These are phyloP conservation scores for Microplitis deprimator DNA, from an alignment of 2,888 invertebrate species.

Conservation along the genomic window DNA sequence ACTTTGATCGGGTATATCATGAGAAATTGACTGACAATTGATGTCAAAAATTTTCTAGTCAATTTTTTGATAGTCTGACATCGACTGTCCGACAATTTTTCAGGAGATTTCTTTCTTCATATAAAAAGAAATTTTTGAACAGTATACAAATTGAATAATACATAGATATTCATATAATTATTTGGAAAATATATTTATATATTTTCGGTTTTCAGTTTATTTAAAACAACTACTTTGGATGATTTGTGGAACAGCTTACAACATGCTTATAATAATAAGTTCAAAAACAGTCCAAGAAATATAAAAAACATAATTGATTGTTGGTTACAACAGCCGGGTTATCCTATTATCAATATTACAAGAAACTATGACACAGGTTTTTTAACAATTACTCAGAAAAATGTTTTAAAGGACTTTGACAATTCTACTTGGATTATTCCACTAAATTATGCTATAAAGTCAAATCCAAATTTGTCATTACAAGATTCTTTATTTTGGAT, in stretches of 20 bases:
- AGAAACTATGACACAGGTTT: slow-evolving; percentile 37
- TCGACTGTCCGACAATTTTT: too few species aligned
- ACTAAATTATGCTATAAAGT: slow-evolving; percentile 57
- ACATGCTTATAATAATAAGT: slow-evolving; percentile 33
- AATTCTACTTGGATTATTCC: slow-evolving; percentile 62
- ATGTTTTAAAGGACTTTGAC: not conserved
- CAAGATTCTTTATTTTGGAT: slow-evolving; percentile 75
- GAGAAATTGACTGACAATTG: too few species aligned
- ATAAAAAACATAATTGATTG: not conserved
- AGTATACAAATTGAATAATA: too few species aligned
- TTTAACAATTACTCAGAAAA: slow-evolving; percentile 48
- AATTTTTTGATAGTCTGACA: too few species aligned
- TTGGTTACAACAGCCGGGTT: not conserved
- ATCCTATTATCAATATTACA: not conserved
- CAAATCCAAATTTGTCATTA: slow-evolving; percentile 69
- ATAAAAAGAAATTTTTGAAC: too few species aligned
- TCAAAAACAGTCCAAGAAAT: not conserved
- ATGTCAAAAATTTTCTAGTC: too few species aligned
- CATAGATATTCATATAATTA: too few species aligned
- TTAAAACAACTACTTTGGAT: slow-evolving; percentile 48
- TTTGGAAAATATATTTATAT: too few species aligned
- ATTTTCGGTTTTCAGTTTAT: slow-evolving; percentile 43
- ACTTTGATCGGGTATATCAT: too few species aligned
- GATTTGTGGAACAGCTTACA: slow-evolving; percentile 52
- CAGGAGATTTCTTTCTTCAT: too few species aligned